These are phyloP conservation scores for Herpailurus yagouaroundi DNA, from an alignment of 2,113 vertebrate genomes.

Conservation along the genomic window DNA sequence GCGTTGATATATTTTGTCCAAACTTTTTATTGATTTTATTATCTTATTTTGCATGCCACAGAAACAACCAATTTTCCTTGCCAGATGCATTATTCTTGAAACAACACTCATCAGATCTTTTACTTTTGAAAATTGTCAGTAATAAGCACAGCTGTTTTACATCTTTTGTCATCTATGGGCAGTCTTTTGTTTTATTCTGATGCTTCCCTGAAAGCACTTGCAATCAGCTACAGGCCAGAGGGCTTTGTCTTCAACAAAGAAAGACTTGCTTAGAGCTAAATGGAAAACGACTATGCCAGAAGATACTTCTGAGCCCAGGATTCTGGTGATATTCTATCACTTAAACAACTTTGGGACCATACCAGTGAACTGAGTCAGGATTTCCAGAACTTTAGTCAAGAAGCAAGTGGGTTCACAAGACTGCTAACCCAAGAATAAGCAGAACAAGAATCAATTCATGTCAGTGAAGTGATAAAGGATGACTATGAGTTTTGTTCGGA, in stretches of 20 bases:
- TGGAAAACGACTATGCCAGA: neutral
- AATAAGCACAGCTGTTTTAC: neutral
- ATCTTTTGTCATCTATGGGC: neutral
- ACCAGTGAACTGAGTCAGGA: neutral
- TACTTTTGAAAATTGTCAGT: neutral
- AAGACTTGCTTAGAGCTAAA: neutral
- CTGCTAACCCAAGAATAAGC: neutral
- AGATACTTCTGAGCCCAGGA: neutral
- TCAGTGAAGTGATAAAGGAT: neutral
- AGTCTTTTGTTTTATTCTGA: neutral
- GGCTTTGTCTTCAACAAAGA: neutral
- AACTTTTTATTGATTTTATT: slow-evolving; percentile 30
- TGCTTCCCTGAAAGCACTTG: neutral
- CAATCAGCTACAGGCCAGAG: neutral
- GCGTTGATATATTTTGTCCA: neutral
- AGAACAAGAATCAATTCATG: neutral
- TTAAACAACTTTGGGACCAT: neutral
- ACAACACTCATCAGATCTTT: neutral
- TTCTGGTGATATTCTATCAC: neutral
- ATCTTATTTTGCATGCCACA: neutral
- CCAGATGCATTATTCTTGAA: neutral
- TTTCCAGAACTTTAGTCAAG: neutral
- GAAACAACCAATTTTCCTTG: neutral
- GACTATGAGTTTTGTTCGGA: neutral
- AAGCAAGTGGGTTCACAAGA: neutral